These are phyloP conservation scores for Bergia sp. DNA, from an alignment of 92 coral and sea anemone species.

Conservation along the genomic window DNA sequence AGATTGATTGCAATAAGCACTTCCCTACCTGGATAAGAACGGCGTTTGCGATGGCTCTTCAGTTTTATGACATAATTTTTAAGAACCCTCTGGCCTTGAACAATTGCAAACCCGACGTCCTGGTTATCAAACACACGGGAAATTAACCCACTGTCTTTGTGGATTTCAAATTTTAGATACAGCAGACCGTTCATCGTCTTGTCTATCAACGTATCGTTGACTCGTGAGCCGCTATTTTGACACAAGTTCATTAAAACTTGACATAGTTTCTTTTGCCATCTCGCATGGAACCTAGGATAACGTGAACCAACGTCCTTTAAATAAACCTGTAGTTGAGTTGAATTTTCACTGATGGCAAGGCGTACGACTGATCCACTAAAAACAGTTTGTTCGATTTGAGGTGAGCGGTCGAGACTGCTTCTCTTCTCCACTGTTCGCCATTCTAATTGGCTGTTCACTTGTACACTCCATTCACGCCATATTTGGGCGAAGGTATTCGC, in stretches of 20 bases:
- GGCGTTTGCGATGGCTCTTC: background rate
- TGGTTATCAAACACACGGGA: constrained; percentile 4
- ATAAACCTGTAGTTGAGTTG: background rate
- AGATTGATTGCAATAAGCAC: background rate
- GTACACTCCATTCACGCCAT: constrained; percentile 11
- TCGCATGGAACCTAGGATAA: background rate
- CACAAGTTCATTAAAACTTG: constrained; percentile 32
- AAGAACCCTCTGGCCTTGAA: background rate
- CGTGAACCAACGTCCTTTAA: background rate
- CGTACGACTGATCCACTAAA: constrained; percentile 24
- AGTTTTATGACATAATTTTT: constrained; percentile 37
- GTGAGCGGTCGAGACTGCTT: background rate
- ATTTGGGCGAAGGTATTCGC: constrained; percentile 24
- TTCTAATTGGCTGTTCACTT: constrained; percentile 10
- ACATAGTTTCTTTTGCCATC: constrained; percentile 31
- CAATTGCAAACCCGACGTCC: constrained; percentile 35
- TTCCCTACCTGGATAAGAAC: constrained; percentile 39
- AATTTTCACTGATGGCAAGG: constrained; percentile 3
- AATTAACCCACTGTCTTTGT: constrained; percentile 8
- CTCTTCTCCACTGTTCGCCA: background rate
- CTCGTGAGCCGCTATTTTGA: constrained; percentile 15
- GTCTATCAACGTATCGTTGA: background rate
- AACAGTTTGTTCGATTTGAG: background rate
- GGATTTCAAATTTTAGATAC: constrained; percentile 35
- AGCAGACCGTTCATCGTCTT: constrained; percentile 26